A percentile compares a stretch with the other conserved stretches of the same genome.
Evolutionary conservation across 1,140 invertebrate genomes (phyloP).

Genomic region (Streblospio benedicti): DNA sequence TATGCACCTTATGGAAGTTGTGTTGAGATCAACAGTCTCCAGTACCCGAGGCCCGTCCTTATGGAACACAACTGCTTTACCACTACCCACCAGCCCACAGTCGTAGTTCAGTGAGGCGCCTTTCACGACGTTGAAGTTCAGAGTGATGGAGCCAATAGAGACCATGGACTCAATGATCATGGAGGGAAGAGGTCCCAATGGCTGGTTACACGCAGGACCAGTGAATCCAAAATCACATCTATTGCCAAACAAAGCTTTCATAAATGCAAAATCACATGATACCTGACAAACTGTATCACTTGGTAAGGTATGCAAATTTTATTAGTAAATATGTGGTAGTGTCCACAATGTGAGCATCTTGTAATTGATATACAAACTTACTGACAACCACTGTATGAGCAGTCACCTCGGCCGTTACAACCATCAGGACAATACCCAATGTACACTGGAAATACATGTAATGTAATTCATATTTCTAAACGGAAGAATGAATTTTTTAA

Average conservation of each 20-base stretch:
- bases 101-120: conserved; percentile 38
- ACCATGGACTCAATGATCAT: conserved; percentile 42
- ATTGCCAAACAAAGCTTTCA: conserved; percentile 9
- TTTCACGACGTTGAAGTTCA: conserved; percentile 21
- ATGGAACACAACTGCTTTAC: conserved; percentile 47
- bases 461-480: neutral
- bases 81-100: conserved; percentile 46
- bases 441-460: conserved; percentile 36
- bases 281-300: neutral
- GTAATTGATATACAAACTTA: conserved; percentile 24
- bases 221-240: conserved; percentile 49
- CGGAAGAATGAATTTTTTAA: too few relatives aligned
- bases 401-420: conserved; percentile 46
- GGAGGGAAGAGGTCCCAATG: conserved; percentile 33
- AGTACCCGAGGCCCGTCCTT: conserved; percentile 35
- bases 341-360: too few relatives aligned
- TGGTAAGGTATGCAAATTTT: too few relatives aligned
- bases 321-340: too few relatives aligned
- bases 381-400: conserved; percentile 40
- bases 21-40: conserved; percentile 46
- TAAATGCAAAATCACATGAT: neutral
- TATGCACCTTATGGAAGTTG: conserved; percentile 35
- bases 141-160: conserved; percentile 14
- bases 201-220: conserved; percentile 36
- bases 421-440: conserved; percentile 43